These are phyloP conservation scores for Cordilura impudica DNA, from an alignment of 2,888 invertebrate species.

Conservation along the genomic window DNA sequence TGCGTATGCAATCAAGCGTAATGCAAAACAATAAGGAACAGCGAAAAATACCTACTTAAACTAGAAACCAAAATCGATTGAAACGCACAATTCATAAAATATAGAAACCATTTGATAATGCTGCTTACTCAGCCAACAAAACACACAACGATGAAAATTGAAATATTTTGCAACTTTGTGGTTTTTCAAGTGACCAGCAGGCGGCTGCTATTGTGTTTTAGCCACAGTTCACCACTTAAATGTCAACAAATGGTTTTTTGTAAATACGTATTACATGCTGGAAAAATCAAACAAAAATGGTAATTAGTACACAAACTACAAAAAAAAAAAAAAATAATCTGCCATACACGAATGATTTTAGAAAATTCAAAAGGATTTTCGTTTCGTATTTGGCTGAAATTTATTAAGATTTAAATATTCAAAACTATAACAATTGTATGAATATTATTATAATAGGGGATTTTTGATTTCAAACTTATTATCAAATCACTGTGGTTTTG, in stretches of 20 bases:
- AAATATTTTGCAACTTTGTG: conserved; percentile 61
- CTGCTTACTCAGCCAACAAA: conserved; percentile 41
- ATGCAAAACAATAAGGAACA: conserved; percentile 2
- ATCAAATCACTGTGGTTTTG: not conserved
- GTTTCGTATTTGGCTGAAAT: not conserved
- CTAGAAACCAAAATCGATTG: conserved; percentile 43
- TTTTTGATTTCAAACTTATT: not conserved
- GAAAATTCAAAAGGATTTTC: not conserved
- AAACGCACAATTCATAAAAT: conserved; percentile 36
- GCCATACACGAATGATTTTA: conserved; percentile 46
- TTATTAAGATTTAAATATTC: conserved; percentile 21
- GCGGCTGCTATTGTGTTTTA: not conserved
- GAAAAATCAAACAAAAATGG: conserved; percentile 23
- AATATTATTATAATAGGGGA: not conserved
- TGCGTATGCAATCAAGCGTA: conserved; percentile 61
- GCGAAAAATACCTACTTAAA: conserved; percentile 53
- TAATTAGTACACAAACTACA: conserved; percentile 9
- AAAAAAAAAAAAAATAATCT: conserved; percentile 35
- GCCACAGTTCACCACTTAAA: conserved; percentile 14
- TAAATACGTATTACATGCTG: not conserved
- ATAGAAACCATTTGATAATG: conserved; percentile 35
- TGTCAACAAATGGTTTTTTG: not conserved
- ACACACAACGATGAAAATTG: conserved; percentile 46
- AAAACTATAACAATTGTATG: not conserved
- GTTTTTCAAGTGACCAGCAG: conserved; percentile 54